phyloP scores from a whole-genome alignment of 2,113 vertebrate species.

The Planiliza haematocheilus region DNA sequence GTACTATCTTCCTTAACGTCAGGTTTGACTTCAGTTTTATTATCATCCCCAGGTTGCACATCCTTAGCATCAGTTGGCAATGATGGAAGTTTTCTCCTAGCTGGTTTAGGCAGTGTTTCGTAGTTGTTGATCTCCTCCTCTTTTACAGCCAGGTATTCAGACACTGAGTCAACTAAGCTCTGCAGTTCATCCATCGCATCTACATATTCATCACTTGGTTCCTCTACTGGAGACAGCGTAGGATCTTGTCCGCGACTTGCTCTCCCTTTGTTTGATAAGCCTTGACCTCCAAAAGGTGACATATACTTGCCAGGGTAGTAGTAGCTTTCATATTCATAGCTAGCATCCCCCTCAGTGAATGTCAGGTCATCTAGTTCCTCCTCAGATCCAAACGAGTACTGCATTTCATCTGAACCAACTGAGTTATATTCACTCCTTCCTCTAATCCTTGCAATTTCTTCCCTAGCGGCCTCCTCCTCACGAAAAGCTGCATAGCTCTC shows the following conservation, averaged over 20 bases:
- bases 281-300: conserved; percentile 49
- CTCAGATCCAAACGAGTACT: conserved; percentile 87
- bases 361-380: conserved; percentile 86
- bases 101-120: conserved; percentile 82
- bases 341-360: conserved; percentile 69
- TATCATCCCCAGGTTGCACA: conserved; percentile 28
- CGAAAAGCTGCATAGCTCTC: conserved; percentile 80
- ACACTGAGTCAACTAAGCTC: conserved; percentile 92
- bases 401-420: conserved; percentile 88
- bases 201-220: conserved; percentile 83
- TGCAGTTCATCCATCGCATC: conserved; percentile 92
- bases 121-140: conserved; percentile 95
- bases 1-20: conserved; percentile 69
- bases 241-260: conserved; percentile 64
- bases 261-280: conserved; percentile 59
- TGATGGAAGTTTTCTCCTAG: conserved; percentile 73
- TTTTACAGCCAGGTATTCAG: conserved; percentile 94
- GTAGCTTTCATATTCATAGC: conserved; percentile 76
- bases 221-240: conserved; percentile 80
- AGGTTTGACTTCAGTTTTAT: conserved; percentile 32
- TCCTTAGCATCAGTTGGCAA: conserved; percentile 61
- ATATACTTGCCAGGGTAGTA: conserved; percentile 57
- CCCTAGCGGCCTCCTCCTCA: conserved; percentile 66
- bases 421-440: conserved; percentile 84
- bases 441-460: conserved; percentile 65